Evolutionary conservation across 2,113 vertebrate genomes (phyloP).

Genomic region (Zingel zingel): DNA sequence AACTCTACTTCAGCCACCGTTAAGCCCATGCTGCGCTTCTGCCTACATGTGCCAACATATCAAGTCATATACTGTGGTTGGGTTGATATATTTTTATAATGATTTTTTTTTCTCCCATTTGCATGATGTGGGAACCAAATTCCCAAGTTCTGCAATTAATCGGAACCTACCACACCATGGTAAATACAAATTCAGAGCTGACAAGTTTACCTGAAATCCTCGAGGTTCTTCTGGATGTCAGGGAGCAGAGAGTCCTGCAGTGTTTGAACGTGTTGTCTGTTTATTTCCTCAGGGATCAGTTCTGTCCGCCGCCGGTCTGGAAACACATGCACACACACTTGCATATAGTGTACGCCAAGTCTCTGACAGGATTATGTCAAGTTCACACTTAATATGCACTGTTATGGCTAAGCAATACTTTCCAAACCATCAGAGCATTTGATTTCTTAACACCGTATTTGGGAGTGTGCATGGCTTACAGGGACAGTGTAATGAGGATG

Average conservation of each 20-base stretch:
- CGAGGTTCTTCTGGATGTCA: slow-evolving; percentile 94
- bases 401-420: slow-evolving; percentile 38
- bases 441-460: slow-evolving; percentile 46
- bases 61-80: not conserved
- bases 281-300: slow-evolving; percentile 93
- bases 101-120: not conserved
- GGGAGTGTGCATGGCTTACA: slow-evolving; percentile 12
- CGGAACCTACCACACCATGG: not conserved
- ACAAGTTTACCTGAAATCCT: slow-evolving; percentile 92
- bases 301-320: slow-evolving; percentile 93
- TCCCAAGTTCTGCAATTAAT: not conserved
- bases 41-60: slow-evolving; percentile 82
- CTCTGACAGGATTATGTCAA: slow-evolving; percentile 2
- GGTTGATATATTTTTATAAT: not conserved
- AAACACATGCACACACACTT: slow-evolving; percentile 35
- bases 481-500: slow-evolving; percentile 14
- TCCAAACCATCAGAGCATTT: slow-evolving; percentile 52
- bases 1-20: slow-evolving; percentile 94
- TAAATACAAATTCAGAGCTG: not conserved
- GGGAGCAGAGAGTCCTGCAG: slow-evolving; percentile 92
- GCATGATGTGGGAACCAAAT: not conserved
- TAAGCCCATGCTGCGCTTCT: slow-evolving; percentile 97
- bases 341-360: slow-evolving; percentile 18
- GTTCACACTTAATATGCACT: slow-evolving; percentile 32
- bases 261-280: slow-evolving; percentile 92